Percentiles rank a stretch among this genome's conserved stretches.
Evolutionary conservation across 2,888 invertebrate species (phyloP).

Genomic region (Scaptodrosophila latifasciaeformis): DNA sequence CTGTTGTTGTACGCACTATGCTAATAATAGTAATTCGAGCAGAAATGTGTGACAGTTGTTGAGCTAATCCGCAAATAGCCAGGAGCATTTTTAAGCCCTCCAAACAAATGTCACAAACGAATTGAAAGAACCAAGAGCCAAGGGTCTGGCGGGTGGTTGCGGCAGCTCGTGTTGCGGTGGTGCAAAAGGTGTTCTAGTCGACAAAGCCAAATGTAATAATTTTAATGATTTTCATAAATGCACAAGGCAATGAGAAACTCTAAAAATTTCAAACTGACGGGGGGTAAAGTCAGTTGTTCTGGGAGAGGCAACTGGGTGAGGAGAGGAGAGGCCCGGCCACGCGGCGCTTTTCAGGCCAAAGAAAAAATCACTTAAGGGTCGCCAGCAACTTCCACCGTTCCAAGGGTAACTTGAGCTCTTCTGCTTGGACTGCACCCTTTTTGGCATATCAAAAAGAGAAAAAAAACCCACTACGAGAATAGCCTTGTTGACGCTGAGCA

Average conservation of each 20-base stretch:
- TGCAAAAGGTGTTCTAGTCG: slow-evolving; percentile 54
- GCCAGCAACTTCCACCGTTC: slow-evolving; percentile 9
- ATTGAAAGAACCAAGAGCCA: slow-evolving; percentile 24
- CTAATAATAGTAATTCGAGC: slow-evolving; percentile 64
- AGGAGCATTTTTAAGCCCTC: slow-evolving; percentile 10
- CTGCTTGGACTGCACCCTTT: slow-evolving; percentile 52
- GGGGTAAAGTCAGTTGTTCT: neutral
- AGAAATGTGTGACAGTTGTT: slow-evolving; percentile 65
- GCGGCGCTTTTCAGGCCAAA: slow-evolving; percentile 20
- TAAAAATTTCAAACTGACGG: too few species aligned
- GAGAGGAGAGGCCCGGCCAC: slow-evolving; percentile 9
- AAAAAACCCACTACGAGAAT: slow-evolving; percentile 55
- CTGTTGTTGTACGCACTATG: slow-evolving; percentile 38
- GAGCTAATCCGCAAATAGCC: slow-evolving; percentile 52
- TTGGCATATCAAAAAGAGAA: slow-evolving; percentile 52
- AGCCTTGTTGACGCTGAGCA: slow-evolving; percentile 7
- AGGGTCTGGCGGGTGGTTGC: neutral
- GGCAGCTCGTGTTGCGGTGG: slow-evolving; percentile 21
- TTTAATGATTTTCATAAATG: slow-evolving; percentile 68
- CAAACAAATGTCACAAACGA: slow-evolving; percentile 64
- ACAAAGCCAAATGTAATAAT: slow-evolving; percentile 67
- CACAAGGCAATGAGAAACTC: slow-evolving; percentile 27
- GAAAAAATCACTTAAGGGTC: slow-evolving; percentile 59
- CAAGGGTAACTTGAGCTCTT: slow-evolving; percentile 8
- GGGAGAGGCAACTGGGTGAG: neutral